These are phyloP conservation scores for Oreochromis tanganicae DNA, from an alignment of 2,113 vertebrate genomes.

Conservation along the genomic window DNA sequence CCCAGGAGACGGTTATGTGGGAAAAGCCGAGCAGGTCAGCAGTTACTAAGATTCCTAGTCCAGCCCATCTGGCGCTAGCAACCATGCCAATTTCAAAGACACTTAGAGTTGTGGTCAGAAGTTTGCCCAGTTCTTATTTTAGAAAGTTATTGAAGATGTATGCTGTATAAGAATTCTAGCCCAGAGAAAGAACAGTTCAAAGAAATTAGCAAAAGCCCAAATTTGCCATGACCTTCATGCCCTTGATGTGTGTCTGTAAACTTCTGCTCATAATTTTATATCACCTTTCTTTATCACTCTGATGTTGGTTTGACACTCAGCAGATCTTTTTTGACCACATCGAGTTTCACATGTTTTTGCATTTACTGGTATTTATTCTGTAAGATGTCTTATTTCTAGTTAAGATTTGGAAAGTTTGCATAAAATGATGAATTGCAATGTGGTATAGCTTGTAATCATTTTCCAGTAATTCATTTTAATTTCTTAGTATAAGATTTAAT, in stretches of 20 bases:
- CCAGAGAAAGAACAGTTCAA: not conserved
- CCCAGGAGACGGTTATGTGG: not conserved
- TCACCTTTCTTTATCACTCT: not conserved
- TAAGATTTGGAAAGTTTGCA: not conserved
- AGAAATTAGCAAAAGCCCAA: not conserved
- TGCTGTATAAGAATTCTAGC: not conserved
- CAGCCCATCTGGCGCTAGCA: not conserved
- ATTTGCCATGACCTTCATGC: not conserved
- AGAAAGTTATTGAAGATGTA: not conserved
- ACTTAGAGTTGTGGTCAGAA: not conserved
- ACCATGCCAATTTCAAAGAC: not conserved
- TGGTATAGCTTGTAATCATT: not conserved
- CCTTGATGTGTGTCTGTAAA: not conserved
- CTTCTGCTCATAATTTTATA: not conserved
- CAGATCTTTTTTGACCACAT: not conserved
- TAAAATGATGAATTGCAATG: not conserved
- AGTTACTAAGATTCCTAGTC: not conserved
- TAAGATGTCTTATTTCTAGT: not conserved
- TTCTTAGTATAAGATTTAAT: not conserved
- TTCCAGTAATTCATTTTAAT: not conserved
- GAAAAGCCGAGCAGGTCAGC: not conserved
- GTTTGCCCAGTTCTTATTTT: not conserved
- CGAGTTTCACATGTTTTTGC: not conserved
- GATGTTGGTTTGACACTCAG: not conserved
- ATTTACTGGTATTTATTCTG: not conserved